Conservation (phyloP, 2,797 vertebrate species). For the Tenualosa ilisha region DNA sequence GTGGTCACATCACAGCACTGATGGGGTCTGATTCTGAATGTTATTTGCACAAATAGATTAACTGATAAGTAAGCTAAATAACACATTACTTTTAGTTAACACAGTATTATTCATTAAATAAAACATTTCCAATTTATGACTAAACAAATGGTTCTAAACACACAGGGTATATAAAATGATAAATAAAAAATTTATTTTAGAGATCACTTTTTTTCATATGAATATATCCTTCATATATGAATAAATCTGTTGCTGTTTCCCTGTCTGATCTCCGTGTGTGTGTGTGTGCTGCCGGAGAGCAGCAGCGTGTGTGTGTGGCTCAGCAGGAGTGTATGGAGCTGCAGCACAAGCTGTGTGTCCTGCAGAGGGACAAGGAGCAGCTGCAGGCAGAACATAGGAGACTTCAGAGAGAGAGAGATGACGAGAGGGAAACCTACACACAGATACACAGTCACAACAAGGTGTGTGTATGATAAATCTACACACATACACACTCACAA, state of each 20-base stretch:
- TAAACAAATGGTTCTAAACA: no score
- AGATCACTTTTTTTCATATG: no score
- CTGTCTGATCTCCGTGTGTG: neutral
- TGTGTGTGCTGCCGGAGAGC: neutral
- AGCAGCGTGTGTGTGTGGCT: slow-evolving; percentile 91
- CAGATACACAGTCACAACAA: slow-evolving; percentile 77
- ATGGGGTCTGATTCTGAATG: no score
- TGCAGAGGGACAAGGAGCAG: slow-evolving; percentile 89
- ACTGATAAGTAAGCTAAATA: no score
- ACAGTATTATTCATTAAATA: no score
- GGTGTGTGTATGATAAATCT: slow-evolving; percentile 73
- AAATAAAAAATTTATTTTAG: no score
- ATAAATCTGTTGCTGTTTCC: neutral
- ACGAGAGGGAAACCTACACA: slow-evolving; percentile 78
- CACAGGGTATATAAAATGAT: no score
- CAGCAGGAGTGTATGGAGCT: slow-evolving; percentile 93
- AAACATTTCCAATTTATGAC: no score
- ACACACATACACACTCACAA: slow-evolving; percentile 76
- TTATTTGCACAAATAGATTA: no score
- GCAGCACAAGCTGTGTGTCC: slow-evolving; percentile 81
- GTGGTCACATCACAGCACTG: no score
- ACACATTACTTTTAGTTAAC: no score
- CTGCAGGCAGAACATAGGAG: slow-evolving; percentile 89
- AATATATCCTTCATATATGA: neutral
- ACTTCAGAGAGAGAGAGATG: slow-evolving; percentile 82